These are phyloP conservation scores for Triops cancriformis DNA, from an alignment of 1,140 invertebrate genomes.

Conservation along the genomic window DNA sequence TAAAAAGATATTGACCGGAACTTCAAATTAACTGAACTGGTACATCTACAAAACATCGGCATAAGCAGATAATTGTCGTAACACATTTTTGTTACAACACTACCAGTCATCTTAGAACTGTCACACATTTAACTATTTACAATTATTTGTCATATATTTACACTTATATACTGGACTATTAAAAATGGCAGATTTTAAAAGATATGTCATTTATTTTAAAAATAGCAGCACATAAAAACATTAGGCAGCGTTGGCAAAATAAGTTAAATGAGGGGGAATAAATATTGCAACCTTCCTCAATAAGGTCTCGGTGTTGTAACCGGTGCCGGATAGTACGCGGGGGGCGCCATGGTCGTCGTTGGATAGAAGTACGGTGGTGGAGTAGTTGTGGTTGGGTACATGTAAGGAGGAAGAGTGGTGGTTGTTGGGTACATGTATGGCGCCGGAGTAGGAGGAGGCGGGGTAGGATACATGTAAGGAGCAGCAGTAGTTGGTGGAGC, in stretches of 20 bases:
- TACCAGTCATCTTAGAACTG: no score
- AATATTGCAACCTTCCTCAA: background rate
- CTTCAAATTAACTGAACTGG: no score
- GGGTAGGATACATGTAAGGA: background rate
- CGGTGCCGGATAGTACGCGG: background rate
- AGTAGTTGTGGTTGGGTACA: background rate
- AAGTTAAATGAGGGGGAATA: background rate
- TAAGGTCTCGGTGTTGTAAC: background rate
- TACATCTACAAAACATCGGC: no score
- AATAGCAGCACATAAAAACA: background rate
- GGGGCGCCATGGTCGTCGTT: background rate
- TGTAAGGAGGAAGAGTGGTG: background rate
- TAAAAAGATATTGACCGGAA: no score
- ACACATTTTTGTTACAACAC: no score
- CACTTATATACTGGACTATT: no score
- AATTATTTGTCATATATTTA: no score
- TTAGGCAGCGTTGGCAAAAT: background rate
- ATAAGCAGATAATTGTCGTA: no score
- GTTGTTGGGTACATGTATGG: background rate
- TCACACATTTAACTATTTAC: no score
- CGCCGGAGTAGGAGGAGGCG: background rate
- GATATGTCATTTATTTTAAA: background rate
- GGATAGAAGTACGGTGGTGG: background rate
- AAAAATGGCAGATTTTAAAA: background rate
- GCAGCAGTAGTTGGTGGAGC: background rate